Conservation (phyloP, 2,888 invertebrate species). For the Crioceris asparagi region DNA sequence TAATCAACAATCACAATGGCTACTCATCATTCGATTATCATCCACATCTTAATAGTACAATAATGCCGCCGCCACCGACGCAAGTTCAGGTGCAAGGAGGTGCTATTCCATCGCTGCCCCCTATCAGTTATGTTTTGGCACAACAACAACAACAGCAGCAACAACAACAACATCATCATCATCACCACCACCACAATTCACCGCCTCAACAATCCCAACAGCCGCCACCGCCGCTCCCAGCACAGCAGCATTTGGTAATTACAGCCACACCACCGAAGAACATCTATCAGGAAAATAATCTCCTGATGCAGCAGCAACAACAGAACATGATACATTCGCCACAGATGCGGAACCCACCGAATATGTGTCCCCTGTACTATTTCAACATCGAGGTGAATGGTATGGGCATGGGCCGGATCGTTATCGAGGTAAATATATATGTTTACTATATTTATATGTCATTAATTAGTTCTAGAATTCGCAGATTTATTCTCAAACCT, state of each 20-base stretch:
- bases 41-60: constrained; percentile 27
- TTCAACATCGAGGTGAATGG: constrained; percentile 69
- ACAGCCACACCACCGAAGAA: constrained; percentile 34
- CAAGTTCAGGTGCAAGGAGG: no score
- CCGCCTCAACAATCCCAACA: no score
- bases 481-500: no score
- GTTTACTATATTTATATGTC: no score
- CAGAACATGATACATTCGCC: constrained; percentile 43
- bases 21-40: constrained; percentile 32
- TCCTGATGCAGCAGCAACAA: constrained; percentile 35
- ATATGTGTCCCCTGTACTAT: constrained; percentile 60
- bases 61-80: no score
- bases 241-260: constrained; percentile 26
- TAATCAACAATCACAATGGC: constrained; percentile 37
- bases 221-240: constrained; percentile 15
- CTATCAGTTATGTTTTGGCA: no score
- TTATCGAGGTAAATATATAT: constrained; percentile 70
- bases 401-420: constrained; percentile 56
- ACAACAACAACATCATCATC: no score
- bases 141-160: no score
- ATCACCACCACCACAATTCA: no score
- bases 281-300: constrained; percentile 34
- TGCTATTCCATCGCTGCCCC: no score
- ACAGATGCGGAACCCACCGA: constrained; percentile 46
- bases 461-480: no score